Evolutionary conservation across 2,888 invertebrate species (phyloP).

Genomic region (Melinopterus prodromus): DNA sequence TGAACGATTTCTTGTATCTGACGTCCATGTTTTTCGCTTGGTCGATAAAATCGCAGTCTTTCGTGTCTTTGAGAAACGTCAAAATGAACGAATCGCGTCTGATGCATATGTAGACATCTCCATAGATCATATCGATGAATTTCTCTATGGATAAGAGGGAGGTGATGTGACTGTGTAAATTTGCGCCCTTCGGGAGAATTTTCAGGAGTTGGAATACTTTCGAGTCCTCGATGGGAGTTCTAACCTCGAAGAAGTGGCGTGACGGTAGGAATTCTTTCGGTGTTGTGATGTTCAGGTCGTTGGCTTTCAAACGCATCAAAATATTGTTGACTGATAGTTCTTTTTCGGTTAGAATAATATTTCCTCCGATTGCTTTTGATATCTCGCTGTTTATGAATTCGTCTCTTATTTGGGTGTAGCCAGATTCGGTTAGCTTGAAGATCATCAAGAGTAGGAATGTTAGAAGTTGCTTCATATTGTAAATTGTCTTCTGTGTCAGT

Average conservation of each 20-base stretch:
- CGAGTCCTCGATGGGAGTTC: conserved; percentile 66
- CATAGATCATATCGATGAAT: conserved; percentile 41
- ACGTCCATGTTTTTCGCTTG: conserved; percentile 52
- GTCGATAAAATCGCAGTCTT: conserved; percentile 62
- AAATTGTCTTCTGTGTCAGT: no score
- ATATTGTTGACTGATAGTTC: conserved; percentile 40
- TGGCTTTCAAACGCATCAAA: neutral
- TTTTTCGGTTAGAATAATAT: conserved; percentile 33
- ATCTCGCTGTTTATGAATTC: conserved; percentile 33
- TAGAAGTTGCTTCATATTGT: no score
- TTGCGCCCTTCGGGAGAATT: conserved; percentile 76
- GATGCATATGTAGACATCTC: neutral
- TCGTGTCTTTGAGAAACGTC: neutral
- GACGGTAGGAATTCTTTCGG: conserved; percentile 37
- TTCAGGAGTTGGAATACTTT: conserved; percentile 70
- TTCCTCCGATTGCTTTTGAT: conserved; percentile 34
- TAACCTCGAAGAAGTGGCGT: conserved; percentile 64
- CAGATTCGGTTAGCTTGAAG: neutral
- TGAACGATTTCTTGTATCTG: neutral
- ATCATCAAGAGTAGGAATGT: no score
- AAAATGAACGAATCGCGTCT: neutral
- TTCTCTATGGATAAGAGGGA: conserved; percentile 70
- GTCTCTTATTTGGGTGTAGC: neutral
- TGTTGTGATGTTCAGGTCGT: conserved; percentile 27
- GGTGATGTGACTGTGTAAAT: conserved; percentile 74